Evolutionary conservation across 2,113 vertebrate species (phyloP).

Genomic region (Paratilapia polleni): DNA sequence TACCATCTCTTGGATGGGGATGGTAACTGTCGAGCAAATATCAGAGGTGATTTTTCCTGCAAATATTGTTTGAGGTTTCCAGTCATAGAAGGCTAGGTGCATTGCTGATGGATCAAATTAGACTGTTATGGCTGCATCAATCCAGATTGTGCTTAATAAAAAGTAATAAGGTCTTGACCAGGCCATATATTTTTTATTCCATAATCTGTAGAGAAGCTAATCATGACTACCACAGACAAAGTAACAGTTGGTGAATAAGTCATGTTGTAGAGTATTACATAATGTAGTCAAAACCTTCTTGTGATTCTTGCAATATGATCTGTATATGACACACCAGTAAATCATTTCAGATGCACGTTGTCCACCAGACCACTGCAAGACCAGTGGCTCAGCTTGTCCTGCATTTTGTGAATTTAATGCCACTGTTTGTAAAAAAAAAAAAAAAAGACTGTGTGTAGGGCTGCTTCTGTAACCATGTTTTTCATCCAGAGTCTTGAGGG

Average conservation of each 20-base stretch:
- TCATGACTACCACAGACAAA: not conserved
- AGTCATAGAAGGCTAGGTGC: not conserved
- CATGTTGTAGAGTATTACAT: not conserved
- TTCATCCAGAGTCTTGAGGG: slow-evolving; percentile 13
- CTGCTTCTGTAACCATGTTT: slow-evolving; percentile 41
- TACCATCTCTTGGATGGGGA: slow-evolving; percentile 17
- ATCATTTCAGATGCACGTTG: slow-evolving; percentile 55
- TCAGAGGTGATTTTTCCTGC: not conserved
- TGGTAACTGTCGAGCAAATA: not conserved
- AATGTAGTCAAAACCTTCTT: not conserved
- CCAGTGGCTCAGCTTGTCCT: slow-evolving; percentile 66
- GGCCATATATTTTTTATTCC: slow-evolving; percentile 6
- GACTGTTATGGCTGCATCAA: not conserved
- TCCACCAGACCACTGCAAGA: slow-evolving; percentile 67
- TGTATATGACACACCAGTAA: not conserved
- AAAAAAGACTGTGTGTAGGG: slow-evolving; percentile 41
- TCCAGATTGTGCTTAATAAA: not conserved
- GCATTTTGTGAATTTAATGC: slow-evolving; percentile 42
- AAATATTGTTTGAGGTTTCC: not conserved
- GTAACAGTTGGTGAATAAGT: slow-evolving; percentile 11
- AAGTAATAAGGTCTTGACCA: not conserved
- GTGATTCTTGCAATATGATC: not conserved
- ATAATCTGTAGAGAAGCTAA: slow-evolving; percentile 5
- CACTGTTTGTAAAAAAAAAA: slow-evolving; percentile 26
- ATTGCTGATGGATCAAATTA: not conserved